These are phyloP conservation scores for Argya squamiceps DNA, from an alignment of 2,797 vertebrate species.

Conservation along the genomic window DNA sequence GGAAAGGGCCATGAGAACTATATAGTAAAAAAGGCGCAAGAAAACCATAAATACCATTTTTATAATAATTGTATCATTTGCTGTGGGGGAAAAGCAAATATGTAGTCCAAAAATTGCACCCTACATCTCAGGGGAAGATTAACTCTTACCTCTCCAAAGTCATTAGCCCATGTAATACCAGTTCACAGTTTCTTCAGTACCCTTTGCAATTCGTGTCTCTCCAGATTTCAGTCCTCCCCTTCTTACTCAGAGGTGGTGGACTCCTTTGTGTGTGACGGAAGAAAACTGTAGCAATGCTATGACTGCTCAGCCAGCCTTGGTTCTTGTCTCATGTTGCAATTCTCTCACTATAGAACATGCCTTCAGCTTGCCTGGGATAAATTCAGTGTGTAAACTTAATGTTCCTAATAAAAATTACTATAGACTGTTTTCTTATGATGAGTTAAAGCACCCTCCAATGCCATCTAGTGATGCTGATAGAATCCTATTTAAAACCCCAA, in stretches of 20 bases:
- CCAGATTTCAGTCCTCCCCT: neutral
- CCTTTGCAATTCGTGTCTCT: neutral
- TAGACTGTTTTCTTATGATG: neutral
- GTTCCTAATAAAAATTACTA: neutral
- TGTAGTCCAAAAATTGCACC: neutral
- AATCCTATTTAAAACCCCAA: neutral
- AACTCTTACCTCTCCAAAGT: neutral
- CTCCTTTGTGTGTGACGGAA: neutral
- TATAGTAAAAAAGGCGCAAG: neutral
- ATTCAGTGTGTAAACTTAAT: neutral
- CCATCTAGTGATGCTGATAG: conserved; percentile 51
- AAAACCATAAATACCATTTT: neutral
- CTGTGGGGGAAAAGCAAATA: neutral
- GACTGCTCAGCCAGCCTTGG: neutral
- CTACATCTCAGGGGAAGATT: neutral
- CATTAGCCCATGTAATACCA: neutral
- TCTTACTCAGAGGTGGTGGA: neutral
- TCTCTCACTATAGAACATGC: neutral
- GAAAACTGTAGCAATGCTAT: neutral
- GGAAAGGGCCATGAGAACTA: neutral
- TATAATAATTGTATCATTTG: neutral
- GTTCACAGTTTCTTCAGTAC: neutral
- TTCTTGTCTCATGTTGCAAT: neutral
- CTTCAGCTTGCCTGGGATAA: neutral
- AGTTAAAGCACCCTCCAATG: conserved; percentile 45